These are phyloP conservation scores for Cossypha polioptera DNA, from an alignment of 2,797 vertebrate genomes.

Conservation along the genomic window DNA sequence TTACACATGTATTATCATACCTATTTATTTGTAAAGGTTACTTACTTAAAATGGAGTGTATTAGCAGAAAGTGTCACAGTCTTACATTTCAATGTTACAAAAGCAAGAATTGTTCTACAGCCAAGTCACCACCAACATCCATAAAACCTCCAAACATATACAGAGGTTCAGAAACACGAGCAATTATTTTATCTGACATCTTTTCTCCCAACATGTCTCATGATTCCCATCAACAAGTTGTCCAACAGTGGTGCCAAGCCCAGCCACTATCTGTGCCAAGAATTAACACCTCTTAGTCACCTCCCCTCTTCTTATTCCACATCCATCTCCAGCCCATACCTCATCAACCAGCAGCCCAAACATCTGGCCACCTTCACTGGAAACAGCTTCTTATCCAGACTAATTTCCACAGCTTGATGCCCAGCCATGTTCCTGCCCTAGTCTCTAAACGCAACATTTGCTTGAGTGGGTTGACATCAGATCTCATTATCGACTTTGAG, in stretches of 20 bases:
- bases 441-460: neutral
- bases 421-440: neutral
- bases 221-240: neutral
- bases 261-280: neutral
- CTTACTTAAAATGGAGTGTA: slow-evolving; percentile 31
- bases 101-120: slow-evolving; percentile 39
- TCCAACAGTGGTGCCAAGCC: neutral
- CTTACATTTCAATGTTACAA: slow-evolving; percentile 46
- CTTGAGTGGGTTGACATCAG: neutral
- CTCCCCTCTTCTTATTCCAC: neutral
- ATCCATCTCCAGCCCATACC: neutral
- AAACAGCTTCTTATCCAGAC: neutral
- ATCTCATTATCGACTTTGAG: neutral
- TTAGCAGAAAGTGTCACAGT: slow-evolving; percentile 46
- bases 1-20: slow-evolving; percentile 40
- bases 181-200: neutral
- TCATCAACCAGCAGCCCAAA: neutral
- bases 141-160: neutral
- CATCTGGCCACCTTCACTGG: neutral
- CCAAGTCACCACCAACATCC: neutral
- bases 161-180: neutral
- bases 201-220: neutral
- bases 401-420: neutral
- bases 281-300: neutral
- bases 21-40: slow-evolving; percentile 62